Evolutionary conservation across 2,113 vertebrate species (phyloP), one percentile per base, ranked within the genome.

Genomic region (Pteropus alecto): DNA sequence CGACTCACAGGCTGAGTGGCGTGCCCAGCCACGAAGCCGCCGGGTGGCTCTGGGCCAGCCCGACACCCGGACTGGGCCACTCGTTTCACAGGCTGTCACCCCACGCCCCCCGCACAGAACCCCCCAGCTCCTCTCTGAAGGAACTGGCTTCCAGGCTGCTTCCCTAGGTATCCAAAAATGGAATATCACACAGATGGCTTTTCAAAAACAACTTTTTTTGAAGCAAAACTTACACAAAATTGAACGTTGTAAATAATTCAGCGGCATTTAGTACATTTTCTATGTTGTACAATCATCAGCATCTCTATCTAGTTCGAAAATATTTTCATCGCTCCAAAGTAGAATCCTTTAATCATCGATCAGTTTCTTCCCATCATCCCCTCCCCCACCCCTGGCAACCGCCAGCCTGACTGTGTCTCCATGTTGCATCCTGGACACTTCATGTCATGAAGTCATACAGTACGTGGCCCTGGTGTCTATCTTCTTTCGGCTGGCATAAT

Each of bases 41-140:
- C 35, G 30, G 35, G 30, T 63, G 54, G 3, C 79, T 22, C 10
- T 1, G 6, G 54, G 41, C 26, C 26, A 28, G 24, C 14, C 43
- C 41, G 9, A 71, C 28, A 11, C 1, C 0, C 0, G 24, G 12
- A 28, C 10, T 33, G 2, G 5, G 19, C 0, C 35, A 41, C 28
- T 56, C 11, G 38, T 16, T 43, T 5, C 33, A 11, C 1, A 0
- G 0, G 7, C 5, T 28, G 5, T 14, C 10, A 35, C 22, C 6
- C 56, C 9, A 5, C 43, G 1, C 43, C 43, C 43, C 43, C 43
- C 43, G 1, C 28, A 9, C 10, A 4, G 26, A 30, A 48, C 56
- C 12, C 13, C 7, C 60, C 0, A 24, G 54, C 28, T 22, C 1
- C 1, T 16, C 48, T 24, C 6, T 8, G 9, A 56, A 16, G 2